Base-by-base conservation (phyloP, 2,888 invertebrate species). In the Callyntrura guangdongensis region DNA sequence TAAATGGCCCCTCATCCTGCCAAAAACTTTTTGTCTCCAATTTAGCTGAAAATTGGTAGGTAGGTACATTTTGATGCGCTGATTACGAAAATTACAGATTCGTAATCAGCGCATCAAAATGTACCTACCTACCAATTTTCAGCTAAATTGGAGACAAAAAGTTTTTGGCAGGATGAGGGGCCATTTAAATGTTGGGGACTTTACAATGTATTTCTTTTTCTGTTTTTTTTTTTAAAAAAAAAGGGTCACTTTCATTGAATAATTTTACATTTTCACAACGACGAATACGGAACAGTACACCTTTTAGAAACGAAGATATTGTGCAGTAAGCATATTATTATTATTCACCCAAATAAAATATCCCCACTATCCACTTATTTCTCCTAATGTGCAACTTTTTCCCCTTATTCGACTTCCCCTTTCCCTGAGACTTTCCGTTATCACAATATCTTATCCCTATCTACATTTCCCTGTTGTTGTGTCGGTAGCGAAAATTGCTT, bases 321-420 rank as follows among this genome's bases (percentile, higher is more conserved):
- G 53, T 14, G 53, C 5, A n/a, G 53, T 53, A 53, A 14, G 53
- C n/a, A 53, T 53, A 53, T 11, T 14, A 14, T 11, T 14, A 14
- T 36, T 36, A 36, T 6, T 36, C 36, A 6, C 36, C 36, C 2
- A 36, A 36, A 36, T 6, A 53, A 53, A 53, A 53, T n/a, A 14
- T 9, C n/a, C 53, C n/a, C 1, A 67, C 8, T 11, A 14, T 67
- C 12, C 20, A 61, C 8, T 22, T 61, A 17, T 17, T 45, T 8
- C 17, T 69, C 5, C n/a, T 36, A 36, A 14, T 67, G 20, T 67
- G 14, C 14, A 67, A 67, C 25, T 27, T n/a, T 27, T 72, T 36
- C 45, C 72, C 8, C 72, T 17, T n/a, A n/a, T n/a, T n/a, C 45
- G n/a, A 45, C 72, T 72, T 72, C 69, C 36, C 69, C 36, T 69